phyloP scores from a whole-genome alignment of 2,888 invertebrate genomes.

The Morpho deidamia region DNA sequence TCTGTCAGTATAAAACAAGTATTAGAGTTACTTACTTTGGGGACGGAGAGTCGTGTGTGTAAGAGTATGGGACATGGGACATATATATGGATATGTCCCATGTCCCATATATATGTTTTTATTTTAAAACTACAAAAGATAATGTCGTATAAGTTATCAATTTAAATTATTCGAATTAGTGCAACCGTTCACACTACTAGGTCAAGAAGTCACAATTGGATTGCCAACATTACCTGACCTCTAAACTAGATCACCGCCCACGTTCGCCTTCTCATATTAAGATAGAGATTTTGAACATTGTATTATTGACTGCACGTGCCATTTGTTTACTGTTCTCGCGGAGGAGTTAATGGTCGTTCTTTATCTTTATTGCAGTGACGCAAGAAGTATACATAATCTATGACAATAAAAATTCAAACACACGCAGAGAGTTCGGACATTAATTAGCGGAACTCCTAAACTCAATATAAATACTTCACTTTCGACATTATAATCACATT shows the following conservation, averaged over 20 bases:
- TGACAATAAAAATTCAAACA: slow-evolving; percentile 25
- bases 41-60: no score
- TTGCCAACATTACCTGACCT: neutral
- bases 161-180: no score
- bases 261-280: neutral
- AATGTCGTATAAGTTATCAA: no score
- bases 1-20: no score
- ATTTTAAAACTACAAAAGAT: no score
- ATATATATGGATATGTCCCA: no score
- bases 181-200: no score
- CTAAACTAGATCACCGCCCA: slow-evolving; percentile 1
- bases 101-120: no score
- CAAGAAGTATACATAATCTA: slow-evolving; percentile 20
- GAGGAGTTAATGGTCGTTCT: slow-evolving; percentile 37
- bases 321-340: slow-evolving; percentile 34
- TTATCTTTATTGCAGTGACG: slow-evolving; percentile 42
- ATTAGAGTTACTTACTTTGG: no score
- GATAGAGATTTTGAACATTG: slow-evolving; percentile 10
- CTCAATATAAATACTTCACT: slow-evolving; percentile 27
- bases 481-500: slow-evolving; percentile 14
- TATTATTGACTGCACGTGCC: slow-evolving; percentile 21
- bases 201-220: no score
- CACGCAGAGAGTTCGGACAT: slow-evolving; percentile 25
- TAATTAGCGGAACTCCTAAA: slow-evolving; percentile 28
- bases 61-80: no score